Base-by-base conservation (phyloP, 2,888 invertebrate species). In the Hartigia nigra region DNA sequence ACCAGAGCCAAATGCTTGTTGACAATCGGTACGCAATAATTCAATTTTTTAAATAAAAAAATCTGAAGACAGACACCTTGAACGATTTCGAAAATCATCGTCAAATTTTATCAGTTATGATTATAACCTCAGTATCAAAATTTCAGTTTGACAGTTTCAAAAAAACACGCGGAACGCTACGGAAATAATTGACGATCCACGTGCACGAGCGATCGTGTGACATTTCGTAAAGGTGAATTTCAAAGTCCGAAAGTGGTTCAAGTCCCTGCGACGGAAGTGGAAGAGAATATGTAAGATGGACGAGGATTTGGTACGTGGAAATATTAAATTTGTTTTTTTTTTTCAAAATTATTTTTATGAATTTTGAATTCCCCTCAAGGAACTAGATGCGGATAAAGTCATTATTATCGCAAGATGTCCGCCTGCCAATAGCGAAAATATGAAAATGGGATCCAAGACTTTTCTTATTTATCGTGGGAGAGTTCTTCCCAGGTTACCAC, bases 391-490 rank as follows among this genome's bases (percentile, higher is more conserved):
- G 77, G 80, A 83, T 1, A 86, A 85, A 77, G 12, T 87, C 12
- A 85, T 90, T 75, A 84, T 86, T 76, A 85, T 91, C 69, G 87
- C 87, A n/a, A 88, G 88, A 81, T 87, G 87, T 79, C 83, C 87
- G 4, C 84, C 88, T n/a, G 80, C 84, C 9, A 81, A 76, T 14
- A 69, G 80, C 12, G 79, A 80, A 12, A 72, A 79, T 55, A 39
- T 89, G 72, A 85, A 83, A 84, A 87, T 89, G 85, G 90, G 89
- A 70, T 87, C 89, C 2, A 88, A 84, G 80, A 91, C 91, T 0
- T 81, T 88, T 79, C 77, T 91, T 74, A 88, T 86, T 32, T 82
- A 90, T 34, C 87, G 90, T 1, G 89, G 90, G 81, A 79, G 74
- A 69, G 82, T 87, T 11, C 31, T 81, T 39, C 35, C 85, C 14